Conservation (phyloP, 2,888 invertebrate species). For the Acronicta psi region DNA sequence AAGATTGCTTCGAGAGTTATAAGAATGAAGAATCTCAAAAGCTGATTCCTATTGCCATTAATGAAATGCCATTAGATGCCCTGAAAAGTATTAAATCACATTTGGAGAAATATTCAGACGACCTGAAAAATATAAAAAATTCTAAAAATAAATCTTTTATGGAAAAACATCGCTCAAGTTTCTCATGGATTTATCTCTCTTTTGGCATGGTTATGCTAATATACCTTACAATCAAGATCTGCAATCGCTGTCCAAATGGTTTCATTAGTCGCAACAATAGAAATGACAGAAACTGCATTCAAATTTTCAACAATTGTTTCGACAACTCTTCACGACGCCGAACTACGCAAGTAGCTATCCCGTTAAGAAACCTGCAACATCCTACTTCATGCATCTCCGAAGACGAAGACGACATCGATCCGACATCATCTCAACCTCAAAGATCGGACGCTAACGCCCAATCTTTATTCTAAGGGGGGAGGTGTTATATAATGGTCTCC, state of each 20-base stretch:
- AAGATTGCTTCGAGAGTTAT: slow-evolving; percentile 30
- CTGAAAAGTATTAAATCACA: not conserved
- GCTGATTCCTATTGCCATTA: slow-evolving; percentile 4
- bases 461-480: slow-evolving; percentile 3
- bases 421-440: not conserved
- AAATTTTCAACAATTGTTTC: slow-evolving; percentile 5
- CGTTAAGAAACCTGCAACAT: not conserved
- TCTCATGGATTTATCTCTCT: not conserved
- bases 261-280: not conserved
- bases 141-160: slow-evolving; percentile 1
- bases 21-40: not conserved
- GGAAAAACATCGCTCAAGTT: not conserved
- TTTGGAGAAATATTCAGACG: not conserved
- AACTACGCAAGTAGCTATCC: slow-evolving; percentile 2
- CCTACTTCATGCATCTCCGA: slow-evolving; percentile 2
- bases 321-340: slow-evolving; percentile 6
- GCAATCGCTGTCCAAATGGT: slow-evolving; percentile 4
- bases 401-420: slow-evolving; percentile 1
- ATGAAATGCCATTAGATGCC: not conserved
- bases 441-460: slow-evolving; percentile 2
- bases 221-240: slow-evolving; percentile 1
- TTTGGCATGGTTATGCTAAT: slow-evolving; percentile 1
- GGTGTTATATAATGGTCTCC: slow-evolving; percentile 3
- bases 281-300: not conserved
- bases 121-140: not conserved